Conservation (phyloP, 2,797 vertebrate genomes). For the Notolepis coatsorum region DNA sequence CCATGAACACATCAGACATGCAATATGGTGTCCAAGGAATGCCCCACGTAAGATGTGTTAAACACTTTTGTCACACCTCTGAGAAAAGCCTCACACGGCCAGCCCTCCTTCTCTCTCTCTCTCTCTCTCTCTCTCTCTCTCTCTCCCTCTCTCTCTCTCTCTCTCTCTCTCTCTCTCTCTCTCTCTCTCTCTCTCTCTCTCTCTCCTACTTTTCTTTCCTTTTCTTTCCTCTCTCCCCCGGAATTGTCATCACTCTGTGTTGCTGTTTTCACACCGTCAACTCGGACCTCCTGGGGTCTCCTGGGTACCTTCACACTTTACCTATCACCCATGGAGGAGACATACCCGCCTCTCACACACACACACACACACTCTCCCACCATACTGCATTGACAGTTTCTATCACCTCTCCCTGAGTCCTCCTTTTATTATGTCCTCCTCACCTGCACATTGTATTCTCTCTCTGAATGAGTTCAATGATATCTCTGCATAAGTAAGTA, state of each 20-base stretch:
- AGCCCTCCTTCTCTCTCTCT: too few relatives aligned
- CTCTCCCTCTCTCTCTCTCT: background rate
- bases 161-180: background rate
- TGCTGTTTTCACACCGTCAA: conserved; percentile 41
- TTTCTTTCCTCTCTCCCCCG: background rate
- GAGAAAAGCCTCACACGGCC: background rate
- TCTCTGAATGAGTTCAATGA: too few relatives aligned
- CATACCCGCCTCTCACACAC: conserved; percentile 28
- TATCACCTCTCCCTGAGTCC: conserved; percentile 53
- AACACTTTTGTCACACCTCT: background rate
- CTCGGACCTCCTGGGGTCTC: conserved; percentile 45
- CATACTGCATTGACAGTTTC: conserved; percentile 6
- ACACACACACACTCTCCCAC: conserved; percentile 23
- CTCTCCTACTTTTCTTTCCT: background rate
- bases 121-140: background rate
- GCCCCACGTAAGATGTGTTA: background rate
- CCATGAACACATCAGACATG: background rate
- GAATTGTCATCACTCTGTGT: conserved; percentile 21
- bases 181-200: background rate
- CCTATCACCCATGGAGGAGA: conserved; percentile 52
- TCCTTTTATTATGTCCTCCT: too few relatives aligned
- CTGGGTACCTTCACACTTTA: conserved; percentile 56
- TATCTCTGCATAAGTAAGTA: too few relatives aligned
- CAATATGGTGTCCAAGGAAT: background rate
- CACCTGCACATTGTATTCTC: too few relatives aligned